phyloP scores from a whole-genome alignment of 2,113 vertebrate genomes.

The Serilophus lunatus region DNA sequence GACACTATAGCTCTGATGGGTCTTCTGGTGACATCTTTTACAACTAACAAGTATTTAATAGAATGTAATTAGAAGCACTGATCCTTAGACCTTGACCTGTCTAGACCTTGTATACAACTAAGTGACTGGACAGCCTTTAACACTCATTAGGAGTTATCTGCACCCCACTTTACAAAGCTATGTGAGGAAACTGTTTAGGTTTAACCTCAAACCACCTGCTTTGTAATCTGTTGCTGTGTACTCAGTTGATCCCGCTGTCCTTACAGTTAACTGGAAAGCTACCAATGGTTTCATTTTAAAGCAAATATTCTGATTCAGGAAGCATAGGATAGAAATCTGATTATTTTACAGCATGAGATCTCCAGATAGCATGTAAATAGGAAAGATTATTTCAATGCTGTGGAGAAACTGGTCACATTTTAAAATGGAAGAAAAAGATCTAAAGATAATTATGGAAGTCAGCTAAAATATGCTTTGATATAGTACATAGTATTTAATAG shows the following conservation, averaged over 20 bases:
- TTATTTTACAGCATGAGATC: background rate
- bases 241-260: constrained; percentile 66
- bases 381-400: background rate
- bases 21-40: constrained; percentile 20
- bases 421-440: background rate
- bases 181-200: constrained; percentile 75
- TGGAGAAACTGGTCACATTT: background rate
- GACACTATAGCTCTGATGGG: background rate
- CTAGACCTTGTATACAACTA: constrained; percentile 46
- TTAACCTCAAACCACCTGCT: constrained; percentile 80
- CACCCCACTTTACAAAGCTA: constrained; percentile 72
- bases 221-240: constrained; percentile 73
- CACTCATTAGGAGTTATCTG: constrained; percentile 61
- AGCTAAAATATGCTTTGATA: background rate
- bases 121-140: constrained; percentile 55
- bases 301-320: constrained; percentile 17
- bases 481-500: background rate
- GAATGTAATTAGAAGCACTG: constrained; percentile 48
- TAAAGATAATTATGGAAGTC: background rate
- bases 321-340: background rate
- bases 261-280: constrained; percentile 56
- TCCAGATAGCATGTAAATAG: background rate
- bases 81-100: constrained; percentile 46
- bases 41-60: constrained; percentile 45
- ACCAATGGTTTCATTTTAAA: constrained; percentile 64